Conservation (phyloP, 37 sponge, comb jelly and placozoan genomes). For the Eunapius fragilis region DNA sequence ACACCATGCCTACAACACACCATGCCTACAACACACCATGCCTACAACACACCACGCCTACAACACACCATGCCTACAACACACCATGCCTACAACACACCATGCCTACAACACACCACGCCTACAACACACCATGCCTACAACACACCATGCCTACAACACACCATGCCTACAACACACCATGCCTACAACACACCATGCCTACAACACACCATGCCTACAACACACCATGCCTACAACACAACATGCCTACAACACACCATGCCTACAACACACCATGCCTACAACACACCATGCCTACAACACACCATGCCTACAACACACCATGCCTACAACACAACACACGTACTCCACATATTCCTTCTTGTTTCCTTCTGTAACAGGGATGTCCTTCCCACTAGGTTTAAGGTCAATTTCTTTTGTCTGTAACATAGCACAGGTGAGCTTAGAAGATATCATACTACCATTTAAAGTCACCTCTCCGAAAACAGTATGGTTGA, state of each 20-base stretch:
- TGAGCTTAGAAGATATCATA: background rate
- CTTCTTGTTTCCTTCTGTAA: conserved; percentile 88
- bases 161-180: background rate
- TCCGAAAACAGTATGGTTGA: conserved; percentile 84
- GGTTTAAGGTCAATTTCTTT: conserved; percentile 85
- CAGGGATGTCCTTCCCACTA: conserved; percentile 85
- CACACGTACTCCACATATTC: conserved; percentile 91
- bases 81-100: too few relatives aligned
- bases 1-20: conserved; percentile 73
- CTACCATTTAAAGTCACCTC: too few relatives aligned
- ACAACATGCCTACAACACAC: conserved; percentile 70
- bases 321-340: background rate
- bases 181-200: background rate
- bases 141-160: too few relatives aligned
- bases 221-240: background rate
- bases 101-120: background rate
- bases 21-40: background rate
- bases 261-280: background rate
- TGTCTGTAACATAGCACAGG: background rate
- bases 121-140: conserved; percentile 35
- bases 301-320: background rate
- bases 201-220: conserved; percentile 67
- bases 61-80: conserved; percentile 53
- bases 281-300: conserved; percentile 35
- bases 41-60: background rate